Evolutionary conservation across 2,797 vertebrate species (phyloP).

Genomic region (Esox masquinongy): DNA sequence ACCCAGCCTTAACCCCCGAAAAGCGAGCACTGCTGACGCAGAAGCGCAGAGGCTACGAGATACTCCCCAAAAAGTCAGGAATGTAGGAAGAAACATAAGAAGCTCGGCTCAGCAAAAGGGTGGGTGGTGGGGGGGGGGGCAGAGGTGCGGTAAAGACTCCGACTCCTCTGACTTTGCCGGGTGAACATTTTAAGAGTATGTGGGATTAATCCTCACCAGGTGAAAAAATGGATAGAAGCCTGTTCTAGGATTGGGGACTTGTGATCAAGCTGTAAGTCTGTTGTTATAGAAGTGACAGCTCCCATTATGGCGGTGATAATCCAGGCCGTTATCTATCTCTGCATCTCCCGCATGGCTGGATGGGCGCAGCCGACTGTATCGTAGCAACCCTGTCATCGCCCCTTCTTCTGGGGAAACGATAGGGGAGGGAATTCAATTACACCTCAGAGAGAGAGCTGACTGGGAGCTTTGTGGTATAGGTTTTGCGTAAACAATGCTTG

Average conservation of each 20-base stretch:
- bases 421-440: conserved; percentile 38
- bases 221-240: background rate
- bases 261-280: background rate
- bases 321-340: background rate
- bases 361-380: conserved; percentile 20
- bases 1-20: too few relatives aligned
- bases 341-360: conserved; percentile 13
- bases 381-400: conserved; percentile 11
- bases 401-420: conserved; percentile 8
- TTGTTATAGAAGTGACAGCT: background rate
- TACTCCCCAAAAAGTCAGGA: too few relatives aligned
- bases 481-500: conserved; percentile 4
- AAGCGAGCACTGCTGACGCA: too few relatives aligned
- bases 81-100: too few relatives aligned
- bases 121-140: too few relatives aligned
- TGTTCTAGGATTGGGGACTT: background rate
- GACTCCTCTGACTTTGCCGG: too few relatives aligned
- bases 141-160: too few relatives aligned
- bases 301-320: background rate
- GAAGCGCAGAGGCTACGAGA: too few relatives aligned
- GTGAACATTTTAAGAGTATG: too few relatives aligned
- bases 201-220: background rate
- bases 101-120: too few relatives aligned
- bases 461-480: conserved; percentile 18
- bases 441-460: conserved; percentile 25